Conservation (phyloP, 1,140 invertebrate genomes). For the Bombyx mandarina region DNA sequence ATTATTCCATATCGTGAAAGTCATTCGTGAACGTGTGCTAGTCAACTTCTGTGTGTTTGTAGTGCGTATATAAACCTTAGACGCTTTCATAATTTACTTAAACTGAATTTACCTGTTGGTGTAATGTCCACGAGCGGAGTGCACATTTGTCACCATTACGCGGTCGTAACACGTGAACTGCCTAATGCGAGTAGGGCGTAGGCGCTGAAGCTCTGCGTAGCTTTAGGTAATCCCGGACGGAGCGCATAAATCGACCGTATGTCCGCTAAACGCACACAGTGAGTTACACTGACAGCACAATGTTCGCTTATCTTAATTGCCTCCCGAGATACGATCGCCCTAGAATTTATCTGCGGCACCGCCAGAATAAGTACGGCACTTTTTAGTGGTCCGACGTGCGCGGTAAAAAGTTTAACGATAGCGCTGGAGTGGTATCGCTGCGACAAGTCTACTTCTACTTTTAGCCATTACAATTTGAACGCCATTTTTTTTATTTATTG, state of each 20-base stretch:
- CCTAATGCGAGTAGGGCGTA: constrained; percentile 13
- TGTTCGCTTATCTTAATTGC: constrained; percentile 62
- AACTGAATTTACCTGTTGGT: not conserved
- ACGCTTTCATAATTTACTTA: too few species aligned
- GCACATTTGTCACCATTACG: constrained; percentile 14
- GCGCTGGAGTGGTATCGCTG: constrained; percentile 13
- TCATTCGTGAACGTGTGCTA: too few species aligned
- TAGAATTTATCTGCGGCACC: constrained; percentile 42
- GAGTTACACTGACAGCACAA: constrained; percentile 45
- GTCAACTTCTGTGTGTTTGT: too few species aligned
- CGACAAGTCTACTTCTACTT: constrained; percentile 8
- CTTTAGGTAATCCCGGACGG: constrained; percentile 17
- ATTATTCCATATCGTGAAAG: too few species aligned
- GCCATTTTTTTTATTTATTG: not conserved
- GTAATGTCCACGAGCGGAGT: constrained; percentile 1
- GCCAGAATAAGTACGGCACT: constrained; percentile 27
- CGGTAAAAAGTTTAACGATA: constrained; percentile 38
- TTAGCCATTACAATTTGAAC: not conserved
- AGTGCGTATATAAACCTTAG: too few species aligned
- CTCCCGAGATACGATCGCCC: constrained; percentile 46
- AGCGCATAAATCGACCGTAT: constrained; percentile 42
- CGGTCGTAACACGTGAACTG: constrained; percentile 11
- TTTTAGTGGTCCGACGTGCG: constrained; percentile 23
- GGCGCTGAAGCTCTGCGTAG: constrained; percentile 13
- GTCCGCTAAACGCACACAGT: constrained; percentile 37